Conservation (phyloP, 2,113 vertebrate species). For the Nyctereutes procyonoides region DNA sequence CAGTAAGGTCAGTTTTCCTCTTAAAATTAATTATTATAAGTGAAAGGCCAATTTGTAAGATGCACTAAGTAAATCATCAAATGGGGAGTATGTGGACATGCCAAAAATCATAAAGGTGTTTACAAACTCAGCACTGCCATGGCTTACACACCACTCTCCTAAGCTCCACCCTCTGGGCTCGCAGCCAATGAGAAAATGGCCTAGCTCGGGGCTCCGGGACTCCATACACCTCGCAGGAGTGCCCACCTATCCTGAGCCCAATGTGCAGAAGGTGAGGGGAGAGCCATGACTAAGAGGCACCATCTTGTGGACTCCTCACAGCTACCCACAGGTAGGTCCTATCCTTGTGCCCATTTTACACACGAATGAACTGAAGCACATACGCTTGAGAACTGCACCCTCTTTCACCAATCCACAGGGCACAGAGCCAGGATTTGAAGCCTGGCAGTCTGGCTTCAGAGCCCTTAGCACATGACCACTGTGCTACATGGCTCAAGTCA, state of each 20-base stretch:
- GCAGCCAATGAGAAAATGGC: not conserved
- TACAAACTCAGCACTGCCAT: not conserved
- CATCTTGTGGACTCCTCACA: not conserved
- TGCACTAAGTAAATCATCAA: not conserved
- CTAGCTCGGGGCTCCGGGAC: not conserved
- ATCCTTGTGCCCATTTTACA: not conserved
- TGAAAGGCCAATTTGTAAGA: not conserved
- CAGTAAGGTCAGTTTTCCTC: not conserved
- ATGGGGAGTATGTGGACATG: fast-evolving
- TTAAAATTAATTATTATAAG: not conserved
- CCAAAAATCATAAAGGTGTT: not conserved
- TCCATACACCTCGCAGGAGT: fast-evolving
- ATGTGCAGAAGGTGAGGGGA: fast-evolving
- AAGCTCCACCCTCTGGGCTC: not conserved
- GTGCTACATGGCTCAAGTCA: no score
- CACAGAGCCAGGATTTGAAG: not conserved
- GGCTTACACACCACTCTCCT: fast-evolving
- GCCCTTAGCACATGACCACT: no score
- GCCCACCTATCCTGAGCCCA: not conserved
- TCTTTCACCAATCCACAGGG: fast-evolving
- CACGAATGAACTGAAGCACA: not conserved
- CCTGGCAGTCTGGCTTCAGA: not conserved
- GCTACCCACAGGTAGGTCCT: no score
- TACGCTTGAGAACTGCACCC: not conserved
- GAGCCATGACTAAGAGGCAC: not conserved